These are phyloP conservation scores for Metaphire vulgaris DNA, from an alignment of 1,140 invertebrate species.

Conservation along the genomic window DNA sequence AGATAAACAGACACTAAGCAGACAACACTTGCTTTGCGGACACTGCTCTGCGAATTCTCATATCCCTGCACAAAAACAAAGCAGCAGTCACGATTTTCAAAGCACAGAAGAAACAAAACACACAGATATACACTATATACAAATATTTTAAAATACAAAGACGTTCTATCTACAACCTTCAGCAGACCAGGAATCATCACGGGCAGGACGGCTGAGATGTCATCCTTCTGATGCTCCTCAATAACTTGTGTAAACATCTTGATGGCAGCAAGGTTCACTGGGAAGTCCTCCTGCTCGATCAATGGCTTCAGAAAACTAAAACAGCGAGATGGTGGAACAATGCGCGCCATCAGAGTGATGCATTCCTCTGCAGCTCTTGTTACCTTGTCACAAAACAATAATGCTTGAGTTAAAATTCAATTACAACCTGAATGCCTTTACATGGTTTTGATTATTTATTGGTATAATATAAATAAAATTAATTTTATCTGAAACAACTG, in stretches of 20 bases:
- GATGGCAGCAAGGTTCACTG: slow-evolving; percentile 79
- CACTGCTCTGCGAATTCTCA: slow-evolving; percentile 22
- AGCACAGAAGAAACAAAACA: no score
- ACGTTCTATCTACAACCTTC: no score
- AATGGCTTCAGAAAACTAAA: slow-evolving; percentile 68
- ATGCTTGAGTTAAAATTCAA: no score
- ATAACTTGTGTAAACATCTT: slow-evolving; percentile 80
- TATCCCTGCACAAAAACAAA: slow-evolving; percentile 12
- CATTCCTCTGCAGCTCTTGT: slow-evolving; percentile 61
- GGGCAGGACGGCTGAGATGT: slow-evolving; percentile 54
- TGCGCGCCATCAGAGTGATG: slow-evolving; percentile 64
- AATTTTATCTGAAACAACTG: no score
- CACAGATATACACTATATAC: no score
- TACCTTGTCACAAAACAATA: slow-evolving; percentile 51
- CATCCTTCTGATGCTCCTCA: slow-evolving; percentile 19
- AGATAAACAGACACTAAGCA: slow-evolving; percentile 23
- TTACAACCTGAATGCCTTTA: no score
- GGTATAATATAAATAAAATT: no score
- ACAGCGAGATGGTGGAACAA: slow-evolving; percentile 64
- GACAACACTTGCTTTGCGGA: slow-evolving; percentile 18
- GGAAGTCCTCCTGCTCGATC: slow-evolving; percentile 75
- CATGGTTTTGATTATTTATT: no score
- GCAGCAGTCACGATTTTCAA: no score
- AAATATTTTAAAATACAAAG: no score
- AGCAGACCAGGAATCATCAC: slow-evolving; percentile 81